Evolutionary conservation across 2,888 invertebrate species (phyloP).

Genomic region (Meteorus colon): DNA sequence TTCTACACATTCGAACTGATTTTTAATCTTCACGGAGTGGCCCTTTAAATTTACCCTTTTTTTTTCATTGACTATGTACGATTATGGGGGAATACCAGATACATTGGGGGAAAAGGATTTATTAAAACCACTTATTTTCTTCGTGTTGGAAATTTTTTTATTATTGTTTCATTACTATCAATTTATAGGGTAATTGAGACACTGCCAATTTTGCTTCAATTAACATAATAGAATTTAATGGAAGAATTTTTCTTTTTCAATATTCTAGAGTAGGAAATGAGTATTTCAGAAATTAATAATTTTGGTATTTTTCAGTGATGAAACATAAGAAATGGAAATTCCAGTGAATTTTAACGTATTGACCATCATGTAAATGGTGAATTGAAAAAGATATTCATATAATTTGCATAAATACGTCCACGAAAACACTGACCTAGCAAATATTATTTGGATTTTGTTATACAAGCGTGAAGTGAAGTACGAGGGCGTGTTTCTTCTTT

Average conservation of each 20-base stretch:
- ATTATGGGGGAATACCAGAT: not conserved
- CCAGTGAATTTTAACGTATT: too few relatives aligned
- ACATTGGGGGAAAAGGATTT: not conserved
- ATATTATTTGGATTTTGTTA: conserved; percentile 38
- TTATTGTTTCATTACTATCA: too few relatives aligned
- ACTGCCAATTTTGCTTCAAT: too few relatives aligned
- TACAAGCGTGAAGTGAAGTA: conserved; percentile 61
- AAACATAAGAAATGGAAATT: too few relatives aligned
- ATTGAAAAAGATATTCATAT: not conserved
- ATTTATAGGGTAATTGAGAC: too few relatives aligned
- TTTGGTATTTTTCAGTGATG: too few relatives aligned
- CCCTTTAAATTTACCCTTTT: not conserved
- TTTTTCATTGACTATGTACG: not conserved
- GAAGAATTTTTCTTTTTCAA: too few relatives aligned
- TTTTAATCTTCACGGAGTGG: not conserved
- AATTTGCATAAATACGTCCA: not conserved
- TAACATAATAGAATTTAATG: too few relatives aligned
- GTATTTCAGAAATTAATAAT: too few relatives aligned
- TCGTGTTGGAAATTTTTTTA: too few relatives aligned
- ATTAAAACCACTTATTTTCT: not conserved
- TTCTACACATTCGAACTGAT: not conserved
- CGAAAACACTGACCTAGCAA: conserved; percentile 52
- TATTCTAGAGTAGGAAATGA: too few relatives aligned
- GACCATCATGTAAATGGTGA: not conserved
- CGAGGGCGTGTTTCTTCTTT: conserved; percentile 55